Conservation (phyloP, 2,888 invertebrate species). For the Eledone cirrhosa region DNA sequence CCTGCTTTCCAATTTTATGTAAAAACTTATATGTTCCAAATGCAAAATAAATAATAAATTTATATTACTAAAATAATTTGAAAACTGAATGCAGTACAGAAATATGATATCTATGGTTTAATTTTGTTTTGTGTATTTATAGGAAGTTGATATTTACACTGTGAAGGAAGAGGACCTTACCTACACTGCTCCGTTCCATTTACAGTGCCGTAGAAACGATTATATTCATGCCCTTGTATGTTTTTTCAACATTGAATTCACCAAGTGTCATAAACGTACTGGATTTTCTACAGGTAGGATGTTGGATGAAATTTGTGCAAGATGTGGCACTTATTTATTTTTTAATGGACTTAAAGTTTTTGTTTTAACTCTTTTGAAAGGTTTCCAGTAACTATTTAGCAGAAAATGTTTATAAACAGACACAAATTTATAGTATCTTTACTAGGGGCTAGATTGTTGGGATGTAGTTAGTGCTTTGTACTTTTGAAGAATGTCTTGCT, state of each 20-base stretch:
- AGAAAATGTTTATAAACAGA: too few relatives aligned
- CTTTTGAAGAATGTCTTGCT: too few relatives aligned
- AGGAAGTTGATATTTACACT: conserved; percentile 96
- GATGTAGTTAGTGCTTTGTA: too few relatives aligned
- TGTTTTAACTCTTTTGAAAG: too few relatives aligned
- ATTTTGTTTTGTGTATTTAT: too few relatives aligned
- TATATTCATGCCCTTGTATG: conserved; percentile 98
- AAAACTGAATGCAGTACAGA: too few relatives aligned
- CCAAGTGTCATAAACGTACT: conserved; percentile 97
- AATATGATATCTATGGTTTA: too few relatives aligned
- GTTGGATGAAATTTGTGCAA: neutral
- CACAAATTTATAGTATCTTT: too few relatives aligned
- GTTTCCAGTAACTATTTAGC: too few relatives aligned
- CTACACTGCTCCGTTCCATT: conserved; percentile 80
- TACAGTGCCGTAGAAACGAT: conserved; percentile 80
- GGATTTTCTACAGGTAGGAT: conserved; percentile 87
- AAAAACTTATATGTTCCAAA: neutral
- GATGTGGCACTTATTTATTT: neutral
- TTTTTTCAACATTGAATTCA: conserved; percentile 99
- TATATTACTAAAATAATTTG: too few relatives aligned
- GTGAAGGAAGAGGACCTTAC: conserved; percentile 94
- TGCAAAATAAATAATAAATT: too few relatives aligned
- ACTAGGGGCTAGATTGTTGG: too few relatives aligned
- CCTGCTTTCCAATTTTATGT: neutral
- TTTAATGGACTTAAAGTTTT: neutral